Evolutionary conservation across 2,113 vertebrate species (phyloP).

Genomic region (Bubo scandiacus): DNA sequence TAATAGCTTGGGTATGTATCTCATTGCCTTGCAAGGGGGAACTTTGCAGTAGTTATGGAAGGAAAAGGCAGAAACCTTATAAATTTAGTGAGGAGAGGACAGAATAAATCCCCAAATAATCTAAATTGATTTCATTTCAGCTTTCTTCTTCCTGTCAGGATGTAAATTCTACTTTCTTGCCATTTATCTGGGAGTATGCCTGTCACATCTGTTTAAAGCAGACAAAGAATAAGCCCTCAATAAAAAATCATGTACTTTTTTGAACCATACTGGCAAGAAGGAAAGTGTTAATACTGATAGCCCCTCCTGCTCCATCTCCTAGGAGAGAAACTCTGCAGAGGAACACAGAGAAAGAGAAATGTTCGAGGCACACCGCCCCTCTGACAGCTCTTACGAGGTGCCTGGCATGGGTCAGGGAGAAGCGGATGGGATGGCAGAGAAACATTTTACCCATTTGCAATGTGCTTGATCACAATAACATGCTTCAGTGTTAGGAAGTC

Average conservation of each 20-base stretch:
- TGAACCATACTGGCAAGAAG: neutral
- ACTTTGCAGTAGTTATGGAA: constrained; percentile 16
- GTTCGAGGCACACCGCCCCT: neutral
- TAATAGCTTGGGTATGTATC: neutral
- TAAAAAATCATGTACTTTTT: neutral
- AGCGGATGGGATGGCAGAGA: neutral
- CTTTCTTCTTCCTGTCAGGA: neutral
- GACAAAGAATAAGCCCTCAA: neutral
- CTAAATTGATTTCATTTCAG: neutral
- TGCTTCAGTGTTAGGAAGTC: neutral
- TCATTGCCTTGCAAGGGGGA: constrained; percentile 34
- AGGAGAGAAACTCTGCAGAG: neutral
- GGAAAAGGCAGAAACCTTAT: constrained; percentile 45
- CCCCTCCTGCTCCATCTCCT: neutral
- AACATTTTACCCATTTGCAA: rapidly evolving
- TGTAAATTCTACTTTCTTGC: neutral
- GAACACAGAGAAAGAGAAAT: neutral
- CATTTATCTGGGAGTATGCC: neutral
- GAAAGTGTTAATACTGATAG: neutral
- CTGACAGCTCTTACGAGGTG: neutral
- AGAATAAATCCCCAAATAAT: constrained; percentile 1
- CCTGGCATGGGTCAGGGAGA: neutral
- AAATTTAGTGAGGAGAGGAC: constrained; percentile 41
- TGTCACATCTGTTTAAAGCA: neutral
- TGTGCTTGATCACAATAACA: neutral